Conservation (phyloP, 2,113 vertebrate genomes). For the Cathartes aura region DNA sequence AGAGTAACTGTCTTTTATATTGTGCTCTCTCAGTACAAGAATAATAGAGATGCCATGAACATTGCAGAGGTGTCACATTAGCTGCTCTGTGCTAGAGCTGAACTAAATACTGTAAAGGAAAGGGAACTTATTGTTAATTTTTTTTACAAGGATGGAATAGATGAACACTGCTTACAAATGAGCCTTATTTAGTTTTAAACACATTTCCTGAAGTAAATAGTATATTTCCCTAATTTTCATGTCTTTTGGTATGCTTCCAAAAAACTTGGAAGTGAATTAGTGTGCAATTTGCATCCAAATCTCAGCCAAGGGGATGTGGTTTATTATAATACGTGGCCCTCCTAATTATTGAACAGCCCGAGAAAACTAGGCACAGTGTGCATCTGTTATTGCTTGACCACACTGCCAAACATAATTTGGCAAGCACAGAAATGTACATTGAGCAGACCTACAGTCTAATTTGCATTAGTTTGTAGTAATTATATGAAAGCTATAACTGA, state of each 20-base stretch:
- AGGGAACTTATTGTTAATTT: slow-evolving; percentile 68
- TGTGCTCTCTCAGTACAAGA: slow-evolving; percentile 36
- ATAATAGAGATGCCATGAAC: slow-evolving; percentile 65
- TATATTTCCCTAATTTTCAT: slow-evolving; percentile 86
- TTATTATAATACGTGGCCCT: slow-evolving; percentile 89
- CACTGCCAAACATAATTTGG: slow-evolving; percentile 86
- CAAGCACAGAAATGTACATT: slow-evolving; percentile 84
- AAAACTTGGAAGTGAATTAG: slow-evolving; percentile 87
- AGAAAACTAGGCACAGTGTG: slow-evolving; percentile 84
- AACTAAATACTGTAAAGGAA: slow-evolving; percentile 61
- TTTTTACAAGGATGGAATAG: slow-evolving; percentile 62
- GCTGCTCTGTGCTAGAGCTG: slow-evolving; percentile 39
- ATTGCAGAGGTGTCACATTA: slow-evolving; percentile 64
- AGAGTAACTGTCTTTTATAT: slow-evolving; percentile 64
- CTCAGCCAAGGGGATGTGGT: slow-evolving; percentile 93
- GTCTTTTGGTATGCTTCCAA: slow-evolving; percentile 82
- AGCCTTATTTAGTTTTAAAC: slow-evolving; percentile 79
- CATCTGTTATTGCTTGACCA: slow-evolving; percentile 87
- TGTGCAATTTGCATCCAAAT: slow-evolving; percentile 86
- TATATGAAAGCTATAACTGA: slow-evolving; percentile 81
- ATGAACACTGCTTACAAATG: slow-evolving; percentile 73
- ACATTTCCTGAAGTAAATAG: slow-evolving; percentile 79
- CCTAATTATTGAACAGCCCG: slow-evolving; percentile 89
- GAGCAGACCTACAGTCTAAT: slow-evolving; percentile 84
- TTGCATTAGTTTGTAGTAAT: slow-evolving; percentile 85